These are phyloP conservation scores for Amyelois transitella DNA, from an alignment of 1,140 invertebrate genomes.

Conservation along the genomic window DNA sequence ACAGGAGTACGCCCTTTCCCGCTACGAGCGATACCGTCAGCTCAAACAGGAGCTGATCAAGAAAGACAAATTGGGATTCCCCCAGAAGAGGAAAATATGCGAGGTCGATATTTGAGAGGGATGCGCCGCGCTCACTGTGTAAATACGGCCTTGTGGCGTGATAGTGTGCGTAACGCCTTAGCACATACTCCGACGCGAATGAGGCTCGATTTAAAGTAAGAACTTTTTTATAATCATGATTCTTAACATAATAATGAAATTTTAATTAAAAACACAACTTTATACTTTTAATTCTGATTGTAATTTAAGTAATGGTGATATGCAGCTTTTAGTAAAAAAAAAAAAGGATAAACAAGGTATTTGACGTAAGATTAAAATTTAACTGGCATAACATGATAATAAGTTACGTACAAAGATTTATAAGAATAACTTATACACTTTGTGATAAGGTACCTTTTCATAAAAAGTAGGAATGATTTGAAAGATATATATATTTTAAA, in stretches of 20 bases:
- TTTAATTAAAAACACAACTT: neutral
- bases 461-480: too few species aligned
- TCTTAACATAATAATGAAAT: neutral
- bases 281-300: neutral
- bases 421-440: too few species aligned
- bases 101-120: constrained; percentile 71
- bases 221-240: too few species aligned
- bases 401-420: too few species aligned
- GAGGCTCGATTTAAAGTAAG: neutral
- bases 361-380: too few species aligned
- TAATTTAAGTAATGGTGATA: too few species aligned
- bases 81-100: constrained; percentile 72
- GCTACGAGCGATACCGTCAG: constrained; percentile 75
- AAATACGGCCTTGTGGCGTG: neutral
- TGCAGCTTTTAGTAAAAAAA: too few species aligned
- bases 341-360: too few species aligned
- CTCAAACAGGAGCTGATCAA: constrained; percentile 76
- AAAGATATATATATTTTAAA: neutral
- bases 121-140: constrained; percentile 15
- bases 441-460: too few species aligned
- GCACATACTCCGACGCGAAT: neutral
- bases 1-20: constrained; percentile 76
- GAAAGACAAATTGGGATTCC: constrained; percentile 52
- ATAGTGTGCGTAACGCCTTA: neutral
- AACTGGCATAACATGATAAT: too few species aligned